phyloP scores from a whole-genome alignment of 1,140 invertebrate genomes.

The Cyphomyrmex costatus region DNA sequence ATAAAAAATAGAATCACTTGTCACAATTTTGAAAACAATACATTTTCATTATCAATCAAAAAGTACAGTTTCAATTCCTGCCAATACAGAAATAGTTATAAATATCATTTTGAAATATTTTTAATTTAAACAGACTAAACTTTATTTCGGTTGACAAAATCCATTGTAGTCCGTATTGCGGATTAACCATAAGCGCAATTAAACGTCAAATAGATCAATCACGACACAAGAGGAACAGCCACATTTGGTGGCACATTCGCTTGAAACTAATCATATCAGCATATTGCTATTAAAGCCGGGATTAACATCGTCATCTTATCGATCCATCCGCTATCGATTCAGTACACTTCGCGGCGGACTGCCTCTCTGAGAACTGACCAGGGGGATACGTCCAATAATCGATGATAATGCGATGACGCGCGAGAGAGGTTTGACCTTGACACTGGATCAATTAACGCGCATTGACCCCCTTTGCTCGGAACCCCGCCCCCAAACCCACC shows the following conservation, averaged over 20 bases:
- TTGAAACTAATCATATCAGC: conserved; percentile 48
- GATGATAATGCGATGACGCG: conserved; percentile 86
- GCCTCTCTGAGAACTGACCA: conserved; percentile 67
- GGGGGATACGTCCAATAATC: conserved; percentile 84
- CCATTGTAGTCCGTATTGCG: not conserved
- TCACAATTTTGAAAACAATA: not conserved
- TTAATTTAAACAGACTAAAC: not conserved
- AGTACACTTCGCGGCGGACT: conserved; percentile 56
- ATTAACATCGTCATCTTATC: conserved; percentile 70
- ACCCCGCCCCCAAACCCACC: conserved; percentile 63
- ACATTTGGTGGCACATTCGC: conserved; percentile 46
- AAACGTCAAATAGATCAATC: conserved; percentile 26
- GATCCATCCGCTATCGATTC: conserved; percentile 68
- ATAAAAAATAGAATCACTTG: not conserved
- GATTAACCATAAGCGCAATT: conserved; percentile 23
- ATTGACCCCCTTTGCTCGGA: conserved; percentile 78
- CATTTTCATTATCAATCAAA: not conserved
- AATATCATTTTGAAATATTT: not conserved
- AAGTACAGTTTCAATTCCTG: not conserved
- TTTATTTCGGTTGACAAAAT: not conserved
- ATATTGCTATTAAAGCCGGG: conserved; percentile 58
- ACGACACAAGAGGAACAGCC: not conserved
- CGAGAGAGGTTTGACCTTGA: conserved; percentile 86
- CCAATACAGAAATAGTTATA: not conserved
- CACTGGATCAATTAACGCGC: conserved; percentile 86